Evolutionary conservation across 2,888 invertebrate species (phyloP), one percentile per base, ranked within the genome.

Genomic region (Diaprepes abbreviatus): DNA sequence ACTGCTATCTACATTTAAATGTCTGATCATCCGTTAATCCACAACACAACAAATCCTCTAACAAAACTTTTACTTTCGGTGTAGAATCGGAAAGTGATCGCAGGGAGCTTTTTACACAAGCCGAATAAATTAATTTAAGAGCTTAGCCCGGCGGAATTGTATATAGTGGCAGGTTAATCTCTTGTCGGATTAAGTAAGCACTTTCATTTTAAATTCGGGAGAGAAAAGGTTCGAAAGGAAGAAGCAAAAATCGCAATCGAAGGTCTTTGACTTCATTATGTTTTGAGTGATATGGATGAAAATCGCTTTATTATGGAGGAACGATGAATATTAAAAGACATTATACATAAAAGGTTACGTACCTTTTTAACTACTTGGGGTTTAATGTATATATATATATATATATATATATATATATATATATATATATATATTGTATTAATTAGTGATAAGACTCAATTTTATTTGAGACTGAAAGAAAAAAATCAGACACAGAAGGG

Each of bases 161-260:
- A 17, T n/a, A n/a, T 43, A 43, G 43, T 43, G 21, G 43, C 43
- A 43, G 43, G 21, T 43, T 43, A 43, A 40, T 40, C 40, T 17
- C 40, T 40, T 9, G 1, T 17, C 1, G 21, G 19, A 43, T 43
- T 21, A 43, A 21, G 43, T 21, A 17, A 43, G 43, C 43, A 21
- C 19, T 43, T 43, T 21, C 14, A 9, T 38, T 38, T 38, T 38
- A 38, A 40, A 40, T 16, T 40, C 40, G 14, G 17, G 40, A 40
- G 17, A 6, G 10, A 17, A 16, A 17, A 6, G 9, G 17, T 1
- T 3, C 10, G 6, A 40, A 40, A 10, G 14, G 17, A 14, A 17
- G 7, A 14, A 17, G 14, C 7, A 40, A 17, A 40, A 40, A 17
- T 17, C 14, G 10, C 14, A 9, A 40, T 9, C 1, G 40, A 40